A percentile compares a stretch with the other conserved stretches of the same genome.
phyloP scores from a whole-genome alignment of 2,888 invertebrate genomes.

The Melinaea marsaeus region DNA sequence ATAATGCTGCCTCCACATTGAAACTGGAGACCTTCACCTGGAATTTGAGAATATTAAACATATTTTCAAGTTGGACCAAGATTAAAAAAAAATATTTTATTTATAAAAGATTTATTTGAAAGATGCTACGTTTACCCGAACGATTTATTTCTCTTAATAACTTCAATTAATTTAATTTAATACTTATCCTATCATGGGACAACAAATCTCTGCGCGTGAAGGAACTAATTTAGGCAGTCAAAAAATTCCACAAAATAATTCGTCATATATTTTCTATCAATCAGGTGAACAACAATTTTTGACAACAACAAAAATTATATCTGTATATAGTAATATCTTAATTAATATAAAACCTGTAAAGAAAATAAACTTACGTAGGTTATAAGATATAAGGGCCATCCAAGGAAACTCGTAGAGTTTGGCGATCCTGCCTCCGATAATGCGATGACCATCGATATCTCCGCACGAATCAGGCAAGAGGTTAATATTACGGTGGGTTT shows the following conservation, averaged over 20 bases:
- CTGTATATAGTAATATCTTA: neutral
- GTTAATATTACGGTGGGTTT: constrained; percentile 37
- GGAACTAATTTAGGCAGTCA: no score
- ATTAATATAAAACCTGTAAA: no score
- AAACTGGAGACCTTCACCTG: constrained; percentile 35
- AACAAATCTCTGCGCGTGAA: no score
- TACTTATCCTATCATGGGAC: no score
- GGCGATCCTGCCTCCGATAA: constrained; percentile 75
- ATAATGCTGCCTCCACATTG: constrained; percentile 66
- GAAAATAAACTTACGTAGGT: constrained; percentile 30
- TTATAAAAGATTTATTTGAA: no score
- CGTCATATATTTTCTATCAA: no score
- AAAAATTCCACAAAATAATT: no score
- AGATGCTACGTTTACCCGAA: no score
- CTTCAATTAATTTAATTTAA: no score
- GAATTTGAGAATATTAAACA: neutral
- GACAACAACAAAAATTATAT: no score
- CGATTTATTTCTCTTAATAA: no score
- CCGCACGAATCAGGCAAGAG: constrained; percentile 63
- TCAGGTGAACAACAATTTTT: no score
- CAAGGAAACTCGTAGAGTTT: constrained; percentile 79
- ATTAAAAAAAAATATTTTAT: neutral
- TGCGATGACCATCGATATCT: constrained; percentile 55
- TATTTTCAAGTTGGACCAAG: neutral
- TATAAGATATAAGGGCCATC: constrained; percentile 80